phyloP scores from a whole-genome alignment of 2,888 invertebrate species.

The Cremastobaeus sp. region DNA sequence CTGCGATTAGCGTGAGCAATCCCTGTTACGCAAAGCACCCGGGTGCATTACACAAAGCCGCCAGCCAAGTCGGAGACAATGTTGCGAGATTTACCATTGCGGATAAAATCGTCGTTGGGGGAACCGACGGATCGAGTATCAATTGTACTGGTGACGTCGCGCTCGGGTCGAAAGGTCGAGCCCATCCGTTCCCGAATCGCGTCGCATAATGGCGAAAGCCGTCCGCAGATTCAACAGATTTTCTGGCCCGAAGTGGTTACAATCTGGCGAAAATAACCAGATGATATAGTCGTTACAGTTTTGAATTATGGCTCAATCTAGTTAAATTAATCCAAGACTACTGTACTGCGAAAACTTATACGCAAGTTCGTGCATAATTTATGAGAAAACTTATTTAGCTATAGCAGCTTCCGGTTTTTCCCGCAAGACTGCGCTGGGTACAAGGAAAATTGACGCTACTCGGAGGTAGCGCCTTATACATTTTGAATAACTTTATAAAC shows the following conservation, averaged over 20 bases:
- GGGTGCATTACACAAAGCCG: slow-evolving; percentile 46
- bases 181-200: no score
- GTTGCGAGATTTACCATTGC: slow-evolving; percentile 28
- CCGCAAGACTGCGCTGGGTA: no score
- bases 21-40: slow-evolving; percentile 46
- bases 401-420: no score
- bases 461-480: no score
- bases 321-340: slow-evolving; percentile 16
- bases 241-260: background rate
- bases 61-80: slow-evolving; percentile 33
- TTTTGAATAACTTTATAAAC: no score
- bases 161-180: no score
- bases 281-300: slow-evolving; percentile 4
- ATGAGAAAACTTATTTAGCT: slow-evolving; percentile 1
- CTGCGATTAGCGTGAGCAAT: slow-evolving; percentile 69
- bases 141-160: no score
- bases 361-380: slow-evolving; percentile 4
- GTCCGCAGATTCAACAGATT: no score
- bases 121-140: no score
- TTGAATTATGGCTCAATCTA: slow-evolving; percentile 9
- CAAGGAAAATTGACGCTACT: no score
- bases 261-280: slow-evolving; percentile 8
- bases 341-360: slow-evolving; percentile 4
- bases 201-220: no score
- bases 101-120: slow-evolving; percentile 22